These are phyloP conservation scores for Pyrocoelia pectoralis DNA, from an alignment of 2,888 invertebrate genomes.

Conservation along the genomic window DNA sequence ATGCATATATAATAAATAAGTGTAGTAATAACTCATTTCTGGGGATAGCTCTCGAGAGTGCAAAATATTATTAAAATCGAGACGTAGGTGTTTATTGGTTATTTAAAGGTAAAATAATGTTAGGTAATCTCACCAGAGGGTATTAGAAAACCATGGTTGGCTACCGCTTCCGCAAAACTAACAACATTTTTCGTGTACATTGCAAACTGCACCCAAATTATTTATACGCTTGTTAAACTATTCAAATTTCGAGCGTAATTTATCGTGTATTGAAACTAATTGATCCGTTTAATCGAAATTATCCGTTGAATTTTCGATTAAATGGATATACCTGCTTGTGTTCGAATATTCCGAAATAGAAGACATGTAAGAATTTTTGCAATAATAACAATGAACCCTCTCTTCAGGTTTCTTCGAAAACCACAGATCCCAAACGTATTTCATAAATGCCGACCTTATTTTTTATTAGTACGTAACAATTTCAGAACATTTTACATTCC, in stretches of 20 bases:
- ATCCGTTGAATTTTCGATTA: too few relatives aligned
- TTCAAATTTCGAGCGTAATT: not conserved
- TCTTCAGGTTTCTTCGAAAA: too few relatives aligned
- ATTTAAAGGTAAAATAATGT: slow-evolving; percentile 28
- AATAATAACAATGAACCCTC: too few relatives aligned
- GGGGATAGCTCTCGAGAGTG: slow-evolving; percentile 15
- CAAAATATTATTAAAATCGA: slow-evolving; percentile 29
- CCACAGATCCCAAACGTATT: too few relatives aligned
- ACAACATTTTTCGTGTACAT: not conserved
- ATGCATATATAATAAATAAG: slow-evolving; percentile 1
- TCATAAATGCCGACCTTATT: too few relatives aligned
- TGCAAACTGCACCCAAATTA: slow-evolving; percentile 9
- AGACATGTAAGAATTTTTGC: too few relatives aligned
- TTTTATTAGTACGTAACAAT: too few relatives aligned
- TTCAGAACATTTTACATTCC: too few relatives aligned
- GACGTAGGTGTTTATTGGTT: slow-evolving; percentile 37
- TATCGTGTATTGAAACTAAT: not conserved
- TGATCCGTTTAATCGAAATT: not conserved
- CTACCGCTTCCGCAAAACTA: slow-evolving; percentile 38
- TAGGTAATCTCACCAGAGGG: slow-evolving; percentile 40
- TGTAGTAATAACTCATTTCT: slow-evolving; percentile 26
- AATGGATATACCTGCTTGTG: too few relatives aligned
- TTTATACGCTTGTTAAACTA: not conserved
- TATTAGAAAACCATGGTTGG: slow-evolving; percentile 39
- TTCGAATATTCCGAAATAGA: too few relatives aligned